phyloP scores from a whole-genome alignment of 2,113 vertebrate genomes.

The Anguilla rostrata region DNA sequence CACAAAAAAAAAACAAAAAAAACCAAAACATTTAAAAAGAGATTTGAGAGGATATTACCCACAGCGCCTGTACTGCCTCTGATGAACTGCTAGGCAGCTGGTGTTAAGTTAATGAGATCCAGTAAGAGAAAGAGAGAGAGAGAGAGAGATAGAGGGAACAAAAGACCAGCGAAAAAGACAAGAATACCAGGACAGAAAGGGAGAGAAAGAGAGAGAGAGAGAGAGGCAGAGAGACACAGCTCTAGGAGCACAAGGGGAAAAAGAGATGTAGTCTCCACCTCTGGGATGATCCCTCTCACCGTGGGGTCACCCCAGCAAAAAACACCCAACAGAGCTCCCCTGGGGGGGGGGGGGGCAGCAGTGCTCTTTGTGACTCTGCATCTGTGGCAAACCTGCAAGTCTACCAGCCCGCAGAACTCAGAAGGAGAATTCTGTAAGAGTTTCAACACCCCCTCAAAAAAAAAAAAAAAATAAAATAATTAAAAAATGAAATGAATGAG shows the following conservation, averaged over 20 bases:
- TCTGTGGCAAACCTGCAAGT: background rate
- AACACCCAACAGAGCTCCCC: background rate
- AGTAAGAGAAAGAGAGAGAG: background rate
- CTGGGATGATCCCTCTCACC: background rate
- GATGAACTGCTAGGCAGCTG: background rate
- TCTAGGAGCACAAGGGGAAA: background rate
- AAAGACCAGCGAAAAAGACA: background rate
- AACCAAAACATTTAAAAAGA: background rate
- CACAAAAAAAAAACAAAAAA: background rate
- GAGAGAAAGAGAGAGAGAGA: background rate
- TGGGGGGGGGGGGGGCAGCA: background rate
- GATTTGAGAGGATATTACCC: background rate
- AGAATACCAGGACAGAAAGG: background rate
- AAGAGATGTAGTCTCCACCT: background rate
- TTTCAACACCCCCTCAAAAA: too few species aligned
- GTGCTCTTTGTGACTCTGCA: background rate
- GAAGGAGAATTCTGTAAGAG: background rate
- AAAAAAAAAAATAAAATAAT: conserved; percentile 29
- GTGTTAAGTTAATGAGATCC: background rate
- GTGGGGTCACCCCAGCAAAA: background rate
- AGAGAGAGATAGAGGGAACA: too few species aligned
- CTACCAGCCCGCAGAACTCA: background rate
- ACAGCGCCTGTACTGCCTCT: too few species aligned
- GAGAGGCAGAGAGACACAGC: background rate
- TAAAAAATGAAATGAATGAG: conserved; percentile 37